Evolutionary conservation across 2,113 vertebrate species (phyloP), one percentile per base, ranked within the genome.

Genomic region (Corydoras sp.): DNA sequence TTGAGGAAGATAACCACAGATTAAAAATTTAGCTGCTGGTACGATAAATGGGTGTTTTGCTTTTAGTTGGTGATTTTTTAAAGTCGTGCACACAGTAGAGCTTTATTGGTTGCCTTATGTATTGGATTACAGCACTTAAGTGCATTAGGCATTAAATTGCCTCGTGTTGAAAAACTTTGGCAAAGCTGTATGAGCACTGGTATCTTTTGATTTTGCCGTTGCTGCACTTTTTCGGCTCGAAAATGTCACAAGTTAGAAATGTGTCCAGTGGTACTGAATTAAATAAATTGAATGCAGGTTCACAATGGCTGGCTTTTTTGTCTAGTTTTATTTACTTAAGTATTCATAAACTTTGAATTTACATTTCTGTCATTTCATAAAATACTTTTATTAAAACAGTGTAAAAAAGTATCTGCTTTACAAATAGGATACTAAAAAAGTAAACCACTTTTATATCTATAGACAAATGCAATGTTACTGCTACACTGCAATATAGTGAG

Each of bases 11-110:
- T 77, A 77, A 81, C 82, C 82, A 68, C 79, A 79, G 77, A 83
- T 83, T 82, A 83, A 83, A 82, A 77, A 83, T 83, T 82, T 76
- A 83, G 72, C 73, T 70, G 65, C 69, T 82, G 60, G 65, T 76
- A 69, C 72, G 74, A 58, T 53, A 77, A 76, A 74, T 74, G 63
- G 74, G 58, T 65, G 60, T 64, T 74, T 80, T 68, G 76, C 79
- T 82, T 80, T 80, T 79, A 75, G 68, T 69, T 77, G 73, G 73
- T 65, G 29, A 14, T 29, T 29, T 6, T 71, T 63, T 72, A 59
- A 35, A 59, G 67, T 66, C 53, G 35, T 72, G 73, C 51, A 32
- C 70, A 76, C 71, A 66, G 75, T 69, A 65, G 71, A 76, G 65
- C 62, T 53, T 65, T 69, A 58, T 69, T 68, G 64, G 60, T 63